Evolutionary conservation across 2,797 vertebrate species (phyloP).

Genomic region (Nyctibius grandis): DNA sequence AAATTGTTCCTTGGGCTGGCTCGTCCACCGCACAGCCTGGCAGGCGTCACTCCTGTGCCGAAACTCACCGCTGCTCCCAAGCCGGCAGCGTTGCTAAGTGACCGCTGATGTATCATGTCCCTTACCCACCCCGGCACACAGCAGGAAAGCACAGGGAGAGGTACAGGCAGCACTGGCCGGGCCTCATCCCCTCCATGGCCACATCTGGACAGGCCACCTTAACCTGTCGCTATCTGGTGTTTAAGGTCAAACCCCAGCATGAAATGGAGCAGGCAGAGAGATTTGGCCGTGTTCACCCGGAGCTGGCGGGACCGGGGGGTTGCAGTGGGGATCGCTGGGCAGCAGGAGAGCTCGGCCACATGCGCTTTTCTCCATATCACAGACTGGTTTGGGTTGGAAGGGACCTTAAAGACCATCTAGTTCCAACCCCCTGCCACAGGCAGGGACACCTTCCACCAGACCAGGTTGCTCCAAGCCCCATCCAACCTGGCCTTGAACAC

Average conservation of each 20-base stretch:
- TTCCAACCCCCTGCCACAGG: no score
- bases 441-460: no score
- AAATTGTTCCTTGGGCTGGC: not conserved
- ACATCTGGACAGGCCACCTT: not conserved
- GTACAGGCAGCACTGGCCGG: not conserved
- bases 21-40: not conserved
- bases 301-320: not conserved
- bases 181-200: not conserved
- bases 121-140: not conserved
- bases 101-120: not conserved
- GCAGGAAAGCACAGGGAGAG: not conserved
- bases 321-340: not conserved
- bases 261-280: not conserved
- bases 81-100: slow-evolving; percentile 11
- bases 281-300: accelerated
- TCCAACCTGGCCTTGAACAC: no score
- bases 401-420: no score
- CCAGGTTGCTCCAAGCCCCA: no score
- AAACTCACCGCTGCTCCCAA: accelerated
- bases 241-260: not conserved
- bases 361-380: not conserved
- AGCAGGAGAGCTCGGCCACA: not conserved
- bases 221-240: not conserved
- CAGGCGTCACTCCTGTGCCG: not conserved
- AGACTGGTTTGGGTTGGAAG: no score